Evolutionary conservation across 1,140 invertebrate genomes (phyloP).

Genomic region (Sitophilus oryzae): DNA sequence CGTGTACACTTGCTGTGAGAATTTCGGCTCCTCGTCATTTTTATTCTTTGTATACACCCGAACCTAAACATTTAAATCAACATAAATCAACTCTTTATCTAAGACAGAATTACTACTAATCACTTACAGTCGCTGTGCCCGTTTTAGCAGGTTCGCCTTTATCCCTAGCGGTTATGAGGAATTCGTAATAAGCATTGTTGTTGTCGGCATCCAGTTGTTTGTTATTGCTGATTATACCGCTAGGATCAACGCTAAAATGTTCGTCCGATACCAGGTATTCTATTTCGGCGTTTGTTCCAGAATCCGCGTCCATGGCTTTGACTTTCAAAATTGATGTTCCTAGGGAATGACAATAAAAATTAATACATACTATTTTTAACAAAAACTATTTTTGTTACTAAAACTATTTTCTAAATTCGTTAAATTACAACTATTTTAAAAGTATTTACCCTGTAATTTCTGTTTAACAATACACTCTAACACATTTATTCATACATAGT

Average conservation of each 20-base stretch:
- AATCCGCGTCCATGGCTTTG: slow-evolving; percentile 88
- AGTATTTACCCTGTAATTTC: too few species aligned
- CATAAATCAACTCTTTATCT: neutral
- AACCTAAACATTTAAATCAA: slow-evolving; percentile 39
- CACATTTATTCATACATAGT: too few species aligned
- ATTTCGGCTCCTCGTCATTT: slow-evolving; percentile 94
- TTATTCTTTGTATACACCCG: slow-evolving; percentile 93
- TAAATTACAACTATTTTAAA: too few species aligned
- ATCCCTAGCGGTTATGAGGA: slow-evolving; percentile 86
- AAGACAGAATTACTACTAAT: neutral
- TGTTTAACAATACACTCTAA: too few species aligned
- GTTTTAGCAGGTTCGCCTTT: slow-evolving; percentile 89
- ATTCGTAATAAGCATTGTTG: slow-evolving; percentile 94
- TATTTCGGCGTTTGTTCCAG: slow-evolving; percentile 88
- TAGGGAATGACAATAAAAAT: neutral
- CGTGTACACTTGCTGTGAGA: slow-evolving; percentile 93
- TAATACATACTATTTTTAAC: neutral
- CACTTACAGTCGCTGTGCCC: slow-evolving; percentile 72
- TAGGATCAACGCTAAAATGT: slow-evolving; percentile 87
- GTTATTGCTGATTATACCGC: slow-evolving; percentile 86
- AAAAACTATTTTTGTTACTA: too few species aligned
- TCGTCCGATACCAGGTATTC: slow-evolving; percentile 86
- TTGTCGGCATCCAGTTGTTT: slow-evolving; percentile 92
- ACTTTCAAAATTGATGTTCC: slow-evolving; percentile 88
- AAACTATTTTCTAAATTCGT: too few species aligned